These are phyloP conservation scores for Zenarchopterus dispar DNA, from an alignment of 2,797 vertebrate genomes.

Conservation along the genomic window DNA sequence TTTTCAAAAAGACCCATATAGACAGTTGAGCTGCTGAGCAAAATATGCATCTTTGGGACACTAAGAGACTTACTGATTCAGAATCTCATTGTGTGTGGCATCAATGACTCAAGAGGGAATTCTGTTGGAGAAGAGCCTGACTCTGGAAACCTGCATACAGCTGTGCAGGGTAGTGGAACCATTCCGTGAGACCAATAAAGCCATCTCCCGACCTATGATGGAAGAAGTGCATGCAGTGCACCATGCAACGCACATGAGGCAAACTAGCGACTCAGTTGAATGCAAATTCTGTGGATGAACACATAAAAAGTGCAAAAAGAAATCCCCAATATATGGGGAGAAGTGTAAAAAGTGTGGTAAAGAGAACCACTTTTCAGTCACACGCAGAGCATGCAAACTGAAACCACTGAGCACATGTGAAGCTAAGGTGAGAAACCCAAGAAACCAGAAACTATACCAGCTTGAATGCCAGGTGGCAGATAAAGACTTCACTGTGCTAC, in stretches of 20 bases:
- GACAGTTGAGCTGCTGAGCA: background rate
- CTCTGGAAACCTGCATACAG: conserved; percentile 19
- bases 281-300: conserved; percentile 20
- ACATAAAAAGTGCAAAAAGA: conserved; percentile 29
- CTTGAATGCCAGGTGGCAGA: background rate
- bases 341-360: conserved; percentile 21
- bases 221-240: conserved; percentile 22
- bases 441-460: background rate
- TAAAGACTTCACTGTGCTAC: background rate
- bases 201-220: background rate
- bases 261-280: background rate
- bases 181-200: conserved; percentile 6
- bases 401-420: too few species aligned
- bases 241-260: rapidly evolving
- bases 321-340: conserved; percentile 15
- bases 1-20: background rate
- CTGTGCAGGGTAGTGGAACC: conserved; percentile 36
- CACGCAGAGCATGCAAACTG: background rate
- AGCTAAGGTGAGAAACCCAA: background rate
- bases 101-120: conserved; percentile 11
- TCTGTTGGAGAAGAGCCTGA: conserved; percentile 21
- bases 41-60: conserved; percentile 16
- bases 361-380: conserved; percentile 31
- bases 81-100: conserved; percentile 30
- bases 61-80: conserved; percentile 4